Base-by-base conservation (phyloP, 2,113 vertebrate species). In the Raphicerus campestris region DNA sequence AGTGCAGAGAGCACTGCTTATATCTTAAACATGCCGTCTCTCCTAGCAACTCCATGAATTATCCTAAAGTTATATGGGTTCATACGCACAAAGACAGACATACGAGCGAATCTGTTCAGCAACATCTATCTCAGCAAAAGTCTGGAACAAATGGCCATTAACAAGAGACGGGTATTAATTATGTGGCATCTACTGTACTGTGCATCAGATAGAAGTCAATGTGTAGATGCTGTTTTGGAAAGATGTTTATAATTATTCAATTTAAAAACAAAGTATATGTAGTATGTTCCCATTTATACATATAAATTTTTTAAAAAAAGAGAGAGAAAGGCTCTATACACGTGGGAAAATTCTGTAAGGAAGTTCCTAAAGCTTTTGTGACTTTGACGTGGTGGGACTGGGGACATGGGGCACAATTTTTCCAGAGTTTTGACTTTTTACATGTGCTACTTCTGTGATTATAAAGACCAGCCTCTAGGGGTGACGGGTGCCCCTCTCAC, bases 211-310 rank as follows among this genome's bases (percentile, higher is more conserved):
- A 53, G 49, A 78, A 73, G n/a, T 49, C 3, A 1, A 22, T 10
- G 8, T 30, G n/a, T 26, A 20, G 53, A 42, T 22, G 58, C 6
- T 84, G 2, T 49, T 87, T 88, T 45, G n/a, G 58, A 82, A 92
- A 82, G 28, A 77, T 32, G 56, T 55, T 81, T 84, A 88, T 10
- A 95, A 96, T 90, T 75, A 81, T n/a, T 58, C 56, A 51, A 92
- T 75, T 77, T 63, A 22, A 89, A 95, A 84, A 19, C 5, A 80
- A 96, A 85, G 61, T 85, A 49, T 83, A 10, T 49, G 3, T n/a
- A 47, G 2, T 32, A 58, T 56, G 58, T 13, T 51, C 39, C 70
- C 45, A 75, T 53, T 80, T 93, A 14, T 15, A n/a, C 24, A 14
- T 84, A 75, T 19, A 85, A 6, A 70, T 39, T n/a, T n/a, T n/a